Evolutionary conservation across 2,888 invertebrate species (phyloP), one percentile per base, ranked within the genome.

Genomic region (Zygothrica quintamaculata): DNA sequence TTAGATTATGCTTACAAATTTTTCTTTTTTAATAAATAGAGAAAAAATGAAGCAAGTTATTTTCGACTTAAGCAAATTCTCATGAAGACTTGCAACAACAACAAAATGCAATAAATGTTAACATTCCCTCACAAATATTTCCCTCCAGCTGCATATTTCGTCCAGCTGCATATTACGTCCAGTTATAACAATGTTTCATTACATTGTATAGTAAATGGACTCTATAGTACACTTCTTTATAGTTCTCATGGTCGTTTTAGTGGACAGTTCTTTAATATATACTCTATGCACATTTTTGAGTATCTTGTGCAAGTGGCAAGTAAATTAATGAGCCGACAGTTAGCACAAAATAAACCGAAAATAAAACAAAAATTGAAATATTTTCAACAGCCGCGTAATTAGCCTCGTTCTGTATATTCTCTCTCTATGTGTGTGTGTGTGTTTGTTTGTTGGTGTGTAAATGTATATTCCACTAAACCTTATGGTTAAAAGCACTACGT

Each of bases 311-410:
- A 62, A 53, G 61, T 40, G 40, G 39, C 34, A 33, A 73, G 76
- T 79, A 64, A 80, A 85, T 80, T 82, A 80, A 80, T 85, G 84
- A 76, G 79, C 47, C 79, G 84, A 65, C 86, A 79, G 75, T 79
- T 67, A 78, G 69, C 73, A 61, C 43, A 47, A 60, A 13, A 25
- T 8, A 11, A 1, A 11, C 12, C 15, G 12, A 26, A 60, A 12
- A 22, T 51, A 40, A 8, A 5, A 34, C 33, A 43, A 51, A 66
- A 57, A 59, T 76, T 82, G 62, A 84, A 75, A 75, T 84, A 75
- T 67, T 71, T 75, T 64, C 67, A 82, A 64, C 79, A 85, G 84
- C 73, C 86, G 86, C 71, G 68, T 82, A 80, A 80, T 80, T 85
- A 82, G 80, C 77, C 68, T 52, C 65, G 62, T 76, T 77, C 44